Base-by-base conservation (phyloP, 2,797 vertebrate genomes). In the Pempheris klunzingeri region DNA sequence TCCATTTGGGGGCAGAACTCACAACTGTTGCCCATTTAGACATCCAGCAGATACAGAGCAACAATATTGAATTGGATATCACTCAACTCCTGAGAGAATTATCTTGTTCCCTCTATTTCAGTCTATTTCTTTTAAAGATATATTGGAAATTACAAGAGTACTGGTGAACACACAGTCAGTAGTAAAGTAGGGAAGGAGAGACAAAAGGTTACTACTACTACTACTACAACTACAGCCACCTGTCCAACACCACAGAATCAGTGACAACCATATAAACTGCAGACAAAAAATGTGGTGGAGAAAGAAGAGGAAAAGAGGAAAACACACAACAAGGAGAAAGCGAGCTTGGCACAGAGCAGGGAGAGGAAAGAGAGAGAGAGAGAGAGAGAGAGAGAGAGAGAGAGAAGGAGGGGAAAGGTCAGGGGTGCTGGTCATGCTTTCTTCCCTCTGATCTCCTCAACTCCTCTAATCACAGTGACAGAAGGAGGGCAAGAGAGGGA, bases 401-500 rank as follows among this genome's bases (percentile, higher is more conserved):
- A 73, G 58, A 41, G 39, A 82, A 82, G 78, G 70, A 80, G 87
- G 87, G 71, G 73, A 88, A 85, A 88, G 84, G 76, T 91, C 88
- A 91, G 70, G 38, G 49, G 78, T 70, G 84, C 54, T 41, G 77
- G 61, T 88, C 74, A 66, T 62, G 71, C 78, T 85, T 84, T 77
- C 78, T 70, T 66, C 76, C 47, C 88, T 92, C 76, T 90, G 91
- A 92, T 93, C 91, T 90, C 78, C 80, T 80, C 74, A 15, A 72
- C 69, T 88, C 68, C 43, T 77, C 72, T 92, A 92, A 92, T 92
- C 85, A 88, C 80, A 49, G 7, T 91, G 91, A 90, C 90, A 92
- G 86, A 90, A 92, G 82, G 84, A 91, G 88, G 89, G 73, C 80
- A 82, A 30, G 73, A 87, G 81, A 75, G 72, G 71, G 60, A 77